Evolutionary conservation across 30 jellyfish, hydroid and myxozoan genomes (phyloP).

Genomic region (Mastigias papua): DNA sequence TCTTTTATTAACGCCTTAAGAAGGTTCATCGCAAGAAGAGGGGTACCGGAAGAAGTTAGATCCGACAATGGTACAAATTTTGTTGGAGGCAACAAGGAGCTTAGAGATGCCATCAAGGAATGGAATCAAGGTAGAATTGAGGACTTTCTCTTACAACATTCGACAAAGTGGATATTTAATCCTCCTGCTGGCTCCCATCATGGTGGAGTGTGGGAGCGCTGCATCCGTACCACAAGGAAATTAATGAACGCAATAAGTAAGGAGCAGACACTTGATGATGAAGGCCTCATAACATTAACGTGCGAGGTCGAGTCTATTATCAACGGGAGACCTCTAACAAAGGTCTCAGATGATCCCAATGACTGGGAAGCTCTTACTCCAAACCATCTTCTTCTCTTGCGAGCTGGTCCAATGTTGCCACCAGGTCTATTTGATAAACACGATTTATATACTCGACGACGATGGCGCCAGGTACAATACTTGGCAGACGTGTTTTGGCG

Average conservation of each 20-base stretch:
- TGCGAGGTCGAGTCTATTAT: constrained; percentile 65
- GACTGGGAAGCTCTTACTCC: constrained; percentile 56
- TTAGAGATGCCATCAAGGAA: constrained; percentile 28
- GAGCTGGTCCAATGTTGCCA: constrained; percentile 17
- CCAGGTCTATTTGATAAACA: constrained; percentile 29
- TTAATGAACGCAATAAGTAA: constrained; percentile 14
- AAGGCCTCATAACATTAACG: constrained; percentile 54
- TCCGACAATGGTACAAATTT: constrained; percentile 64
- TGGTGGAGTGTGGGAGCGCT: constrained; percentile 77
- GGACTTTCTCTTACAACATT: constrained; percentile 23
- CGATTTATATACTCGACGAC: constrained; percentile 21
- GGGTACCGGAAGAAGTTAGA: constrained; percentile 12
- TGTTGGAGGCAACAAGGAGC: constrained; percentile 31
- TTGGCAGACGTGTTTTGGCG: constrained; percentile 31
- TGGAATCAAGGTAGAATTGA: constrained; percentile 44
- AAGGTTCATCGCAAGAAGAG: constrained; percentile 53
- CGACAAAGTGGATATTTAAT: constrained; percentile 44
- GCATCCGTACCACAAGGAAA: constrained; percentile 57
- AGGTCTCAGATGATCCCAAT: constrained; percentile 48
- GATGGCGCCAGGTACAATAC: constrained; percentile 48
- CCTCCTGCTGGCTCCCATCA: constrained; percentile 59
- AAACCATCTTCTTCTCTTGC: constrained; percentile 47
- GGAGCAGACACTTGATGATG: constrained; percentile 53
- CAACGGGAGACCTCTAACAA: constrained; percentile 52
- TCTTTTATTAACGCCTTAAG: constrained; percentile 31